These are phyloP conservation scores for Nothocercus julius DNA, from an alignment of 2,113 vertebrate species.

Conservation along the genomic window DNA sequence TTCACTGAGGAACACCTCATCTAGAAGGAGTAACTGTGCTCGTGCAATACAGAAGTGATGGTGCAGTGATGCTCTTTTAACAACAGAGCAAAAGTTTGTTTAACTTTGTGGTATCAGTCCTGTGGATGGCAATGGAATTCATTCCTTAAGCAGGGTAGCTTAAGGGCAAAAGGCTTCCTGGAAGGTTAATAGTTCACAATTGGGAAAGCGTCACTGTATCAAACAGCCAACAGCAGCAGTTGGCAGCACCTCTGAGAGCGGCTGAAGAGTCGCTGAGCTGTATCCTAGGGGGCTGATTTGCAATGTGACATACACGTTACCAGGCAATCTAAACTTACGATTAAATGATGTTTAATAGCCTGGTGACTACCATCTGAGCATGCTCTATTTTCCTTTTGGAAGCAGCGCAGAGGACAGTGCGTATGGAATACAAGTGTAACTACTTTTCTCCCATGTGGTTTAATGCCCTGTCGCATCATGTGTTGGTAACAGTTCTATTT, in stretches of 20 bases:
- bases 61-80: neutral
- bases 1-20: neutral
- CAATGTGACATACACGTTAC: neutral
- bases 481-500: neutral
- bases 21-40: no score
- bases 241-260: neutral
- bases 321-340: neutral
- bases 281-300: neutral
- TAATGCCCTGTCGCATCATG: neutral
- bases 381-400: neutral
- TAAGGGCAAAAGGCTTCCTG: neutral
- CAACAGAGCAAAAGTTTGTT: neutral
- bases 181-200: neutral
- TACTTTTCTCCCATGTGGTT: neutral
- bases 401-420: neutral
- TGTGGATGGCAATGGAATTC: neutral
- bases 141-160: neutral
- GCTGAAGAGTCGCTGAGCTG: neutral
- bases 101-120: neutral
- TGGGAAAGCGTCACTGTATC: neutral
- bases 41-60: neutral
- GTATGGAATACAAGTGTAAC: neutral
- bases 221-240: rapidly evolving
- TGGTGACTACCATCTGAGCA: neutral
- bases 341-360: neutral